These are phyloP conservation scores for Pseudochaenichthys georgianus DNA, from an alignment of 2,797 vertebrate species.

Conservation along the genomic window DNA sequence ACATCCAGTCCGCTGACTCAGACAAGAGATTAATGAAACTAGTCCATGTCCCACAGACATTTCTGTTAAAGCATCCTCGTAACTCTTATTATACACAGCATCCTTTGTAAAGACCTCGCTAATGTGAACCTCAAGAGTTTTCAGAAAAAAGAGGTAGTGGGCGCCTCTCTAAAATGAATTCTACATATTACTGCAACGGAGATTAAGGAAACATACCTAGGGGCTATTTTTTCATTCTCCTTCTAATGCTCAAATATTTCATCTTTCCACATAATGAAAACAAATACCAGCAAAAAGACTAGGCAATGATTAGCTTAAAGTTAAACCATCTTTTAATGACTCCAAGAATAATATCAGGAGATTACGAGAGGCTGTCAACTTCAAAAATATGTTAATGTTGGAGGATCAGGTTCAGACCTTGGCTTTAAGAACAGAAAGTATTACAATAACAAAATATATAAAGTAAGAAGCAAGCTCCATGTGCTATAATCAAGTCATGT, in stretches of 20 bases:
- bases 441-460: conserved; percentile 17
- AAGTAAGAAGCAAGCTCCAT: conserved; percentile 8
- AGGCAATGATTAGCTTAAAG: conserved; percentile 28
- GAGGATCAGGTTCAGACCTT: conserved; percentile 13
- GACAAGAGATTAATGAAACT: conserved; percentile 18
- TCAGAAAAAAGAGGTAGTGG: conserved; percentile 7
- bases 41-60: conserved; percentile 15
- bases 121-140: conserved; percentile 32
- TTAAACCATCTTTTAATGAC: conserved; percentile 46
- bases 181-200: background rate
- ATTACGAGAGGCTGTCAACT: conserved; percentile 33
- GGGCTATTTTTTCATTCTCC: conserved; percentile 33
- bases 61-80: conserved; percentile 13
- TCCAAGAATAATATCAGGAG: conserved; percentile 41
- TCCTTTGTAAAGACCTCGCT: conserved; percentile 52
- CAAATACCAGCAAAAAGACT: conserved; percentile 41
- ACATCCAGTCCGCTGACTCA: conserved; percentile 16
- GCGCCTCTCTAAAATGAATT: conserved; percentile 23
- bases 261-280: conserved; percentile 47
- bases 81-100: conserved; percentile 36
- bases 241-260: conserved; percentile 33
- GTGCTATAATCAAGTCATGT: conserved; percentile 21
- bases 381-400: conserved; percentile 55
- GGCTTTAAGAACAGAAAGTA: conserved; percentile 29
- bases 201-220: conserved; percentile 22